Evolutionary conservation across 37 sponge, comb jelly and placozoan genomes (phyloP), one percentile per base, ranked within the genome.

Genomic region (Amphimedon queenslandica): DNA sequence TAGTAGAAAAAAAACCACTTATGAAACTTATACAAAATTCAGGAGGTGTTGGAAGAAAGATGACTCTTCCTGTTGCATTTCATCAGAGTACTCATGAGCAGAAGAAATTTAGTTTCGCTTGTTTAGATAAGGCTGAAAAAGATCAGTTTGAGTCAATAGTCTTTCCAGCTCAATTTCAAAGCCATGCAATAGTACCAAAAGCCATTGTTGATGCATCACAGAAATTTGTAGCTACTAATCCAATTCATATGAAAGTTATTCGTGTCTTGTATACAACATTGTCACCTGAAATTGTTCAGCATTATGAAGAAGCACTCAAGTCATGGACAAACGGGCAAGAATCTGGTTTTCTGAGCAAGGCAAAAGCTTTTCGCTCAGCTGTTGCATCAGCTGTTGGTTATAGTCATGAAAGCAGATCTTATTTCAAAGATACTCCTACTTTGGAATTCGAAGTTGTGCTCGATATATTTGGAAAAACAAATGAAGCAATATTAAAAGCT

Each of bases 81-180:
- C n/a, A n/a, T n/a, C n/a, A n/a, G n/a, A n/a, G n/a, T n/a, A n/a
- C n/a, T n/a, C n/a, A n/a, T n/a, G n/a, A n/a, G n/a, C n/a, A n/a
- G n/a, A n/a, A n/a, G n/a, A n/a, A n/a, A n/a, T n/a, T n/a, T 36
- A 64, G 76, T 20, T 16, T 10, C 0, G 47, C 67, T 27, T 75
- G 75, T 30, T 35, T 87, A 0, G 30, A 87, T 4, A 37, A 58
- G 66, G 77, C 82, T 37, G 74, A 73, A 6, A 18, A 57, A 0
- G 28, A 41, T 2, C 51, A 67, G 24, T 43, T 42, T 31, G 43
- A 64, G 11, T 86, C 87, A 4, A 76, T 86, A 37, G 70, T 81
- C 20, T 64, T 80, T 21, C 81, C 87, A 35, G 87, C 77, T 43
- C 70, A 80, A 65, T 76, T 71, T 1, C 80, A 76, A 43, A 81